A percentile compares a stretch with the other conserved stretches of the same genome.
Conservation (phyloP, 2,888 invertebrate species). For the Cephalotes varians region DNA sequence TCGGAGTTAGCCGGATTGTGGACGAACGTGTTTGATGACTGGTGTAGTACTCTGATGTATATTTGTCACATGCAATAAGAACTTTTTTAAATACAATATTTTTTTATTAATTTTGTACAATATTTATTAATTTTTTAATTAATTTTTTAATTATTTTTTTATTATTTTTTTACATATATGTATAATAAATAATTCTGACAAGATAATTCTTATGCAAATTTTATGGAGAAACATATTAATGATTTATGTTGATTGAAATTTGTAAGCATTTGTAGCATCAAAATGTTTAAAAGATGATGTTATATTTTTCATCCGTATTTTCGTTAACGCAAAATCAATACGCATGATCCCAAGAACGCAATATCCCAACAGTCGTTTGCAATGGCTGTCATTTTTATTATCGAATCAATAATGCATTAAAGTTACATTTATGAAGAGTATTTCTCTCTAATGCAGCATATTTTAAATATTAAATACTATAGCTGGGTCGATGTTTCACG, state of each 20-base stretch:
- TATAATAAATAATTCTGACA: too few relatives aligned
- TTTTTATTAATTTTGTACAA: not conserved
- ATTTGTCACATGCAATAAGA: not conserved
- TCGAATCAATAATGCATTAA: not conserved
- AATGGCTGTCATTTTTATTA: not conserved
- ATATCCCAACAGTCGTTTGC: not conserved
- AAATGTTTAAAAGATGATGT: not conserved
- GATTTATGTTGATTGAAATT: too few relatives aligned
- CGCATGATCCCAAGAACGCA: not conserved
- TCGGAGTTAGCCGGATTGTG: not conserved
- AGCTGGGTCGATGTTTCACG: not conserved
- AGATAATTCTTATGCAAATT: slow-evolving; percentile 10
- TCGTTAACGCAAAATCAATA: not conserved
- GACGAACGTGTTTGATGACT: slow-evolving; percentile 1
- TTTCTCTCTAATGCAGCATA: not conserved
- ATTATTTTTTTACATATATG: too few relatives aligned
- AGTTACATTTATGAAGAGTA: not conserved
- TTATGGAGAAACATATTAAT: not conserved
- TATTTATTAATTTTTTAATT: too few relatives aligned
- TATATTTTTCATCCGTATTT: not conserved
- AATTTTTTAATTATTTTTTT: too few relatives aligned
- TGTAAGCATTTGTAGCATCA: not conserved
- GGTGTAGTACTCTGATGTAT: not conserved
- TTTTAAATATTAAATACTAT: slow-evolving; percentile 14
- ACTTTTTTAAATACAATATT: not conserved